A percentile compares a stretch with the other conserved stretches of the same genome.
These are phyloP conservation scores for Anas platyrhynchos DNA, from an alignment of 2,113 vertebrate genomes.

Conservation along the genomic window DNA sequence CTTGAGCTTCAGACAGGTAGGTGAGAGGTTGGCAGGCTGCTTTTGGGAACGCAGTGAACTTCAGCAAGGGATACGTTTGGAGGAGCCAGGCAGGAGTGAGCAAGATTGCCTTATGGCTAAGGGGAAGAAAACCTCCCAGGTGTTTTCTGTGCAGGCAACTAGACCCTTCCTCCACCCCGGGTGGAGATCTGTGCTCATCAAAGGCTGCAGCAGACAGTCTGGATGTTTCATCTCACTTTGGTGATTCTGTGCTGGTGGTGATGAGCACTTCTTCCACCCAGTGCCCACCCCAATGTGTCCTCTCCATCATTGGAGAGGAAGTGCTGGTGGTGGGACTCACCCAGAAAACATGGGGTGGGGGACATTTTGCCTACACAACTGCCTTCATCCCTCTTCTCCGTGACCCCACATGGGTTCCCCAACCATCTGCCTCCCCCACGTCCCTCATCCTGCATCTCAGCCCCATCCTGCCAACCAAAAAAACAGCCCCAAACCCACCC, in stretches of 20 bases:
- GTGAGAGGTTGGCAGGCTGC: background rate
- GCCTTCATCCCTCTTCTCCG: background rate
- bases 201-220: background rate
- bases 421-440: background rate
- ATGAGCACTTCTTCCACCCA: background rate
- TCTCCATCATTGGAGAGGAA: fast-evolving
- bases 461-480: background rate
- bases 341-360: background rate
- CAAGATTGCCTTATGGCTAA: background rate
- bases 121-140: background rate
- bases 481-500: background rate
- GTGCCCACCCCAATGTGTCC: fast-evolving
- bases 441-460: background rate
- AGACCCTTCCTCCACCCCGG: background rate
- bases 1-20: background rate
- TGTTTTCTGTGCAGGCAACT: background rate
- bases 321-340: background rate
- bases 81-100: background rate
- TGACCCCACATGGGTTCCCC: background rate
- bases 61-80: background rate
- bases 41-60: background rate
- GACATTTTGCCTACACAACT: background rate
- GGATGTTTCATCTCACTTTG: background rate
- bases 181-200: background rate
- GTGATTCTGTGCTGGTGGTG: background rate